These are phyloP conservation scores for Nixonia krombeini DNA, from an alignment of 1,140 invertebrate genomes.

Conservation along the genomic window DNA sequence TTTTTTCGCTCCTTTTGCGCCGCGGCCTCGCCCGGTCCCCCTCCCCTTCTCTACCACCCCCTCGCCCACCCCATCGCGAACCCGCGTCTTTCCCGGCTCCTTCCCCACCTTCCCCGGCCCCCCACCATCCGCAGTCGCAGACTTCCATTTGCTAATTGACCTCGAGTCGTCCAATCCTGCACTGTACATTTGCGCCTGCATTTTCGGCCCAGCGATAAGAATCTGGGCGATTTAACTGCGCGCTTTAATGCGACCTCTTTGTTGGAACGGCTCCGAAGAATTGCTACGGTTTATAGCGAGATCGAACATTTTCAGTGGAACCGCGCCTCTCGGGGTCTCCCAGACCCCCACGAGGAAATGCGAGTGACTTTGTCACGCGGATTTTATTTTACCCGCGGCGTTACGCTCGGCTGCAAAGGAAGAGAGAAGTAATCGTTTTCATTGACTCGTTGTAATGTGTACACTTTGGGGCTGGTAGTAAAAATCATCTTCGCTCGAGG, in stretches of 20 bases:
- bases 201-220: background rate
- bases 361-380: too few relatives aligned
- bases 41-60: background rate
- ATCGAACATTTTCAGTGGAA: too few relatives aligned
- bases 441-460: too few relatives aligned
- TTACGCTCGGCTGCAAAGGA: too few relatives aligned
- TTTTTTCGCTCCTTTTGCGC: background rate
- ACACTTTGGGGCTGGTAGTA: too few relatives aligned
- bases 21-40: background rate
- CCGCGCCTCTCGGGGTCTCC: too few relatives aligned
- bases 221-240: background rate
- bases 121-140: conserved; percentile 7
- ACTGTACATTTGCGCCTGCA: conserved; percentile 6
- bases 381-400: too few relatives aligned
- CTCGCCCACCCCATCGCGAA: background rate
- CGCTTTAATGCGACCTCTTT: background rate
- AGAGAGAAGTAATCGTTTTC: too few relatives aligned
- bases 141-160: conserved; percentile 42
- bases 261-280: too few relatives aligned
- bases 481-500: too few relatives aligned
- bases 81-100: conserved; percentile 8
- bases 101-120: conserved; percentile 3
- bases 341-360: too few relatives aligned
- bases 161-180: conserved; percentile 20
- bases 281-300: too few relatives aligned